These are phyloP conservation scores for Tylochromis polylepis DNA, from an alignment of 2,113 vertebrate genomes.

Conservation along the genomic window DNA sequence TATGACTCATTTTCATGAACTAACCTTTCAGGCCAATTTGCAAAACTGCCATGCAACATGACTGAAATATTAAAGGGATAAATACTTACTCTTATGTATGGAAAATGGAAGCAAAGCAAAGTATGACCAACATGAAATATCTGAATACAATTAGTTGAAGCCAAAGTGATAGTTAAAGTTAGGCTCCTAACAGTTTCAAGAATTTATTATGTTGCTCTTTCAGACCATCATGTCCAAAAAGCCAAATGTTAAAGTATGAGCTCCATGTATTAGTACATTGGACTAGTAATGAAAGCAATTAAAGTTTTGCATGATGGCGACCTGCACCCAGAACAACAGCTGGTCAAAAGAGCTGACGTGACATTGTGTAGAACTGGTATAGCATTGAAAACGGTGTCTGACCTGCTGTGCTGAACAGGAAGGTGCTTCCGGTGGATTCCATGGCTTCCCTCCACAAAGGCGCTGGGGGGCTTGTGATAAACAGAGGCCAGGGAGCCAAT, in stretches of 20 bases:
- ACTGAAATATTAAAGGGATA: not conserved
- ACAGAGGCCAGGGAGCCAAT: constrained; percentile 95
- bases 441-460: constrained; percentile 97
- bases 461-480: constrained; percentile 97
- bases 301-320: fast-evolving
- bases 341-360: not conserved
- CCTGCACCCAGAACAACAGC: not conserved
- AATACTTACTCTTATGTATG: not conserved
- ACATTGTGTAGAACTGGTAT: fast-evolving
- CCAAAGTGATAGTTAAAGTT: not conserved
- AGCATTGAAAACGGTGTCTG: not conserved
- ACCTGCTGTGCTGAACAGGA: constrained; percentile 97
- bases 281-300: not conserved
- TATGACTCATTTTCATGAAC: not conserved
- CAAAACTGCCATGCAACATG: not conserved
- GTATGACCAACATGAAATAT: not conserved
- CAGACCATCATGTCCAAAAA: not conserved
- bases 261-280: not conserved
- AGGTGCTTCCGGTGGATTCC: constrained; percentile 96
- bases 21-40: not conserved
- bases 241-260: not conserved
- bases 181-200: not conserved
- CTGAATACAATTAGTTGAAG: not conserved
- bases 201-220: not conserved
- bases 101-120: not conserved